Conservation (phyloP, 2,797 vertebrate species). For the Morelia viridis region DNA sequence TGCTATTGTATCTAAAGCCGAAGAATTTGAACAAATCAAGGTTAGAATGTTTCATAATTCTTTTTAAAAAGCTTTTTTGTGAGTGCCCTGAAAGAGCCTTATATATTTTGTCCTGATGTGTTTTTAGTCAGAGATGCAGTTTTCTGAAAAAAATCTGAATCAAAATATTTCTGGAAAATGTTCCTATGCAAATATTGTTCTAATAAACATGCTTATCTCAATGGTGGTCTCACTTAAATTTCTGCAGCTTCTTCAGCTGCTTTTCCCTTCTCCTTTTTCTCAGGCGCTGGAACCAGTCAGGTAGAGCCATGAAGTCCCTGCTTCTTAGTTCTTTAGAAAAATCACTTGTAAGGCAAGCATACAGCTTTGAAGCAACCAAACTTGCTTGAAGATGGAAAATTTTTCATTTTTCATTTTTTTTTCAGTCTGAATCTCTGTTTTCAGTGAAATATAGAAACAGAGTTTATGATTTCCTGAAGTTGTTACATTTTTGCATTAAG, state of each 20-base stretch:
- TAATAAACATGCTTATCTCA: not conserved
- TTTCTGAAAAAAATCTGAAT: not conserved
- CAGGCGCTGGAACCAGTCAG: not conserved
- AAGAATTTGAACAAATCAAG: constrained; percentile 99
- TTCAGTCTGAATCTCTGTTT: not conserved
- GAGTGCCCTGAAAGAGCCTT: not conserved
- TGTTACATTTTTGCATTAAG: not conserved
- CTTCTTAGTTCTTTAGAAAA: not conserved
- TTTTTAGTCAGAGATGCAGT: not conserved
- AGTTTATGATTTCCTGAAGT: not conserved
- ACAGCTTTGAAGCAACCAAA: not conserved
- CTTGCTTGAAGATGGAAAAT: not conserved
- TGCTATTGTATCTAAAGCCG: constrained; percentile 93
- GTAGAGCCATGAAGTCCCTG: not conserved
- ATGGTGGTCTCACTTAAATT: not conserved
- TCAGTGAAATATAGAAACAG: not conserved
- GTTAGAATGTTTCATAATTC: constrained; percentile 71
- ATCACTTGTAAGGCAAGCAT: not conserved
- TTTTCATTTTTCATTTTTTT: not conserved
- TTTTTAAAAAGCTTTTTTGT: not conserved
- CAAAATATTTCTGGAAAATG: not conserved
- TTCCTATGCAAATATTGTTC: not conserved
- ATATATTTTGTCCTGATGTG: not conserved
- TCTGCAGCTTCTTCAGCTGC: not conserved
- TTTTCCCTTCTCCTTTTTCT: not conserved